These are phyloP conservation scores for Dendronephthya gigantea DNA, from an alignment of 64 coral and sea anemone genomes.

Conservation along the genomic window DNA sequence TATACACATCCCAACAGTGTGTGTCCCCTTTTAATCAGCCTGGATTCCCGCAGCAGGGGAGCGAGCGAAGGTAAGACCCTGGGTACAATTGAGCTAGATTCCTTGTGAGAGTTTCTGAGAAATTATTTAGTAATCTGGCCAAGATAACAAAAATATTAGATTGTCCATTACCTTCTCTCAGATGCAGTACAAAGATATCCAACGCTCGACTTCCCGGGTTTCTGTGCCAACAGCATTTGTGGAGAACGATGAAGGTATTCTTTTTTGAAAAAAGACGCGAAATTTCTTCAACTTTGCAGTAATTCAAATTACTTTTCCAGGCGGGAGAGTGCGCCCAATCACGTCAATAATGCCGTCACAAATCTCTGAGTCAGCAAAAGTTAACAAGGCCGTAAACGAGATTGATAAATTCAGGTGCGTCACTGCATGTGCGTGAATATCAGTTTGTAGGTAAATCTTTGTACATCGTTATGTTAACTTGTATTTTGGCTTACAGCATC, in stretches of 20 bases:
- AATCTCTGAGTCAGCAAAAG: conserved; percentile 71
- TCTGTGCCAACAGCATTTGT: not conserved
- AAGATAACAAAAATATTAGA: not conserved
- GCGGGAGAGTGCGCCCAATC: conserved; percentile 70
- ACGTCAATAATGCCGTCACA: conserved; percentile 92
- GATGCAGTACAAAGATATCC: conserved; percentile 91
- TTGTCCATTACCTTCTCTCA: not conserved
- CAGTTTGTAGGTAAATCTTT: too few relatives aligned
- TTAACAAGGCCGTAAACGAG: conserved; percentile 80
- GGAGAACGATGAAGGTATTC: not conserved
- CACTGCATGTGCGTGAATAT: too few relatives aligned
- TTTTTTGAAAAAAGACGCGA: not conserved
- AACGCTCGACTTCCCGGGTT: conserved; percentile 45
- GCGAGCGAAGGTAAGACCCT: too few relatives aligned
- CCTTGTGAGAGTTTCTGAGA: too few relatives aligned
- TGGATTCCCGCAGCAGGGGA: too few relatives aligned
- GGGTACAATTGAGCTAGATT: too few relatives aligned
- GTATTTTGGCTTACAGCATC: conserved; percentile 42
- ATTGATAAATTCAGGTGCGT: conserved; percentile 87
- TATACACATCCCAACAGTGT: too few relatives aligned
- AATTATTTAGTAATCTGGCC: not conserved
- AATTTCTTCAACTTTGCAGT: too few relatives aligned
- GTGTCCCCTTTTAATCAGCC: too few relatives aligned
- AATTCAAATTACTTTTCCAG: conserved; percentile 18
- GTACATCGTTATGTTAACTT: not conserved